Evolutionary conservation across 1,140 invertebrate species (phyloP), one percentile per base, ranked within the genome.

Genomic region (Samia ricini): DNA sequence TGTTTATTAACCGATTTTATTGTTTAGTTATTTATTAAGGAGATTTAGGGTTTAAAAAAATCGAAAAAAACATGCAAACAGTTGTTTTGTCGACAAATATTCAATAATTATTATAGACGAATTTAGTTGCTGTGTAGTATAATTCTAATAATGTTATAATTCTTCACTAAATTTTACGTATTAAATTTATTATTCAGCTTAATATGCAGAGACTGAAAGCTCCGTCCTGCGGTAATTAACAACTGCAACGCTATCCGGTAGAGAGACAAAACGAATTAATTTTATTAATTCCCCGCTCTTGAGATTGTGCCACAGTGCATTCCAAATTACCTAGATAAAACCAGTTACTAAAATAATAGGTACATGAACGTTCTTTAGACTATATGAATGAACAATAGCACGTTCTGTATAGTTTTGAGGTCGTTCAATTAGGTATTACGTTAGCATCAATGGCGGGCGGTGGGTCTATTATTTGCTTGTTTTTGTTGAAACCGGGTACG

Each of bases 201-300:
- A 56, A 15, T 26, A 33, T 7, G 3, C 1, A 15, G 24, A 4
- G 18, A 6, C 55, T 15, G 2, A n/a, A 20, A 26, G 26, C 23
- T 4, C 10, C 48, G 50, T 21, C 18, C n/a, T 21, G 56, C 42
- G 49, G 56, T 62, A 66, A 66, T 66, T 62, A 61, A 59, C 60
- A 33, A 29, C 19, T 54, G 64, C 49, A 66, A 59, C 56, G 58
- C 49, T 48, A 50, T 50, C 58, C 52, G 50, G 8, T 15, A 18
- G 33, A 23, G 20, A 52, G 63, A 69, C 64, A 64, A 66, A 59
- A 63, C 15, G 54, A 58, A 70, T 70, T 70, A 61, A 66, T 66
- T 66, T 63, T 23, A 61, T 61, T 70, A 70, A 66, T 70, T 61
- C 61, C 42, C 60, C 48, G 33, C 33, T 62, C 29, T 6, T 29